Conservation (phyloP, 2,888 invertebrate genomes). For the Lypha dubia region DNA sequence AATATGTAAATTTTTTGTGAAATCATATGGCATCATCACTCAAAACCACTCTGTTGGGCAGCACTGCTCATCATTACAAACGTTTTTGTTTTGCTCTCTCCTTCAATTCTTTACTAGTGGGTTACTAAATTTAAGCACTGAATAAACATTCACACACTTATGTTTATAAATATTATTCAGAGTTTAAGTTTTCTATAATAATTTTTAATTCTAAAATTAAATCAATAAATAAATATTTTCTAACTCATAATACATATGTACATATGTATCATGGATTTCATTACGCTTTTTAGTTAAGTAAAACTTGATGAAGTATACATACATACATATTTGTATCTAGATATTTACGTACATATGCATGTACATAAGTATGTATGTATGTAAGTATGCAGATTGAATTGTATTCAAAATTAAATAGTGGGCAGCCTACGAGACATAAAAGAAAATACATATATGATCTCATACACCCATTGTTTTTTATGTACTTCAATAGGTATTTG, state of each 20-base stretch:
- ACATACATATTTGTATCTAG: not conserved
- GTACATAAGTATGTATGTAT: not conserved
- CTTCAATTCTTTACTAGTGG: constrained; percentile 15
- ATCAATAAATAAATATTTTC: not conserved
- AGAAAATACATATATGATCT: constrained; percentile 60
- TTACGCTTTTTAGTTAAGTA: not conserved
- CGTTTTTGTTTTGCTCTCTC: constrained; percentile 49
- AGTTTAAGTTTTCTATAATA: not conserved
- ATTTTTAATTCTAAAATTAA: constrained; percentile 43
- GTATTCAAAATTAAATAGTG: constrained; percentile 20
- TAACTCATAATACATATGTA: too few relatives aligned
- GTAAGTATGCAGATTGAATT: not conserved
- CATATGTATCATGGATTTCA: not conserved
- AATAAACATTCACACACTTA: not conserved
- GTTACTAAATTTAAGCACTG: constrained; percentile 26
- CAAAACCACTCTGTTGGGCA: not conserved
- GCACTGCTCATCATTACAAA: not conserved
- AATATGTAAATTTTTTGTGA: not conserved
- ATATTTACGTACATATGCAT: not conserved
- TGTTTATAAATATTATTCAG: constrained; percentile 36
- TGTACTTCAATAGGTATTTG: not conserved
- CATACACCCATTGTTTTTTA: constrained; percentile 55
- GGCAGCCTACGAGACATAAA: constrained; percentile 42
- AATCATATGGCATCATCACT: not conserved
- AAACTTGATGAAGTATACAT: not conserved